phyloP scores from a whole-genome alignment of 2,888 invertebrate genomes.

The Euzophera pinguis region DNA sequence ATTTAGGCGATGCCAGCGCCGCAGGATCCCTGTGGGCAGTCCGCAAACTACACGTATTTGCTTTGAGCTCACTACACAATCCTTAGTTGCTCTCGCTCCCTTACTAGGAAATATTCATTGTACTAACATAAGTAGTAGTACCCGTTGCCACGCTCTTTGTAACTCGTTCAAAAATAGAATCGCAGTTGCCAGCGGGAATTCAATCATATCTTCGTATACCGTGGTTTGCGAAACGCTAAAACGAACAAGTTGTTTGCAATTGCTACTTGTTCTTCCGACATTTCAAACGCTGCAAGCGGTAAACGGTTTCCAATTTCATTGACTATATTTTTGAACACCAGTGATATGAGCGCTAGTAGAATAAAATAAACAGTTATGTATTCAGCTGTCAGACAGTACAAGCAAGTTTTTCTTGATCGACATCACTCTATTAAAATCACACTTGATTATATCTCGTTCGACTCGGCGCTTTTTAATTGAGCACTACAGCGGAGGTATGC shows the following conservation, averaged over 20 bases:
- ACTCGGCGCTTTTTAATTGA: constrained; percentile 60
- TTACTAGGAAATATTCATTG: constrained; percentile 62
- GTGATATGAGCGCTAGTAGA: constrained; percentile 18
- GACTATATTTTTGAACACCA: neutral
- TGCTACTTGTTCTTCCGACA: constrained; percentile 21
- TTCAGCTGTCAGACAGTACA: constrained; percentile 21
- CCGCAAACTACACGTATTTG: constrained; percentile 41
- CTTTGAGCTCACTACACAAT: constrained; percentile 45
- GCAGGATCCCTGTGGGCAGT: constrained; percentile 58
- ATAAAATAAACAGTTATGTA: constrained; percentile 37
- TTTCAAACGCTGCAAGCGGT: constrained; percentile 1
- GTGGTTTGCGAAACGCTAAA: constrained; percentile 32
- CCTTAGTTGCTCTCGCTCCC: constrained; percentile 48
- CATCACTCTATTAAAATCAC: constrained; percentile 64
- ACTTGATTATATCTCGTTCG: constrained; percentile 66
- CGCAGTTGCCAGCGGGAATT: constrained; percentile 40
- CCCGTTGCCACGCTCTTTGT: constrained; percentile 53
- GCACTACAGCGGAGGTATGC: constrained; percentile 55
- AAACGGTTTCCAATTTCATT: constrained; percentile 9
- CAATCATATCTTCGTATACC: constrained; percentile 32
- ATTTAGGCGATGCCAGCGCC: constrained; percentile 49
- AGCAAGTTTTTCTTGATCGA: constrained; percentile 35
- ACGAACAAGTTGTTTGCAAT: constrained; percentile 41
- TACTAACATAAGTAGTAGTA: constrained; percentile 32
- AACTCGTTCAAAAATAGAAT: constrained; percentile 40